Conservation (phyloP, 2,113 vertebrate genomes). For the Pitta sordida region DNA sequence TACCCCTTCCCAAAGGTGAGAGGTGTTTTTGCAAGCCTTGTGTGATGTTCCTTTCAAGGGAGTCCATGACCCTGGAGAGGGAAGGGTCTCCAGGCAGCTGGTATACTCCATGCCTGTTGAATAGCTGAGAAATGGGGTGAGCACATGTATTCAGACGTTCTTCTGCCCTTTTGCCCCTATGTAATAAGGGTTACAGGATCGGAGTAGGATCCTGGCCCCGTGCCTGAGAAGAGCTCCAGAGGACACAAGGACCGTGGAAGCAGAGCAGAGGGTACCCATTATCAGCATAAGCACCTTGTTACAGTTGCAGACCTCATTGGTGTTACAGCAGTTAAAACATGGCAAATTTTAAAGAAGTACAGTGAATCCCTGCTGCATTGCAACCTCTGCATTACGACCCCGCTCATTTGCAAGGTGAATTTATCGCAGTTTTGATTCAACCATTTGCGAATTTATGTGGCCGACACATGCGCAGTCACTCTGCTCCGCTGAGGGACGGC, state of each 20-base stretch:
- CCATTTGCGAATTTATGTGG: no score
- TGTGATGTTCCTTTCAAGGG: neutral
- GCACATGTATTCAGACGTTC: neutral
- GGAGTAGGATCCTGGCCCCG: neutral
- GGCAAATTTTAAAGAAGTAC: neutral
- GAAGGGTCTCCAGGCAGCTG: neutral
- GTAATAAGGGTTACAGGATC: neutral
- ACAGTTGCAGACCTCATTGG: neutral
- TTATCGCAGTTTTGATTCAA: no score
- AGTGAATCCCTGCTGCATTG: no score
- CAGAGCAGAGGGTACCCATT: neutral
- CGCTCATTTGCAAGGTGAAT: no score
- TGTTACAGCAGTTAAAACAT: neutral
- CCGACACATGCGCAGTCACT: no score
- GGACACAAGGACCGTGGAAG: neutral
- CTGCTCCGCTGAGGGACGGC: no score
- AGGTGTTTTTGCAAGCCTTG: neutral
- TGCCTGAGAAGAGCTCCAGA: neutral
- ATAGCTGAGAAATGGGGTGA: neutral
- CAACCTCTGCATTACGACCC: no score
- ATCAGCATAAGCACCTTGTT: neutral
- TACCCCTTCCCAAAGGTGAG: neutral
- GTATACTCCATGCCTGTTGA: neutral
- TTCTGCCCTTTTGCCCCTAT: neutral
- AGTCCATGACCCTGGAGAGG: neutral